phyloP scores from a whole-genome alignment of 2,888 invertebrate species.

The Tiphia femorata region DNA sequence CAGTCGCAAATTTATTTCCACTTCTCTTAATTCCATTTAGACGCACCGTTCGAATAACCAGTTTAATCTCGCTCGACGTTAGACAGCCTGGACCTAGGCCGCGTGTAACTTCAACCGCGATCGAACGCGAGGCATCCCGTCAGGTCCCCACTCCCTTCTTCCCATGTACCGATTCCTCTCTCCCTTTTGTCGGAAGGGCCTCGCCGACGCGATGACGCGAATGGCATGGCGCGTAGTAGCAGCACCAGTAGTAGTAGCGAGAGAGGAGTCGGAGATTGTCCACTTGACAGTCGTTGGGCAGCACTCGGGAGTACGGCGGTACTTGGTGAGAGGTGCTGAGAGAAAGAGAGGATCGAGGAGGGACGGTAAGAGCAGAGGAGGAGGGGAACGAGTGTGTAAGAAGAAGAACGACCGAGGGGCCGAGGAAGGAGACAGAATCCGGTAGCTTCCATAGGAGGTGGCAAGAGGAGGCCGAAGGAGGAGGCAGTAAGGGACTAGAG shows the following conservation, averaged over 20 bases:
- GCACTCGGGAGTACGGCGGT: slow-evolving; percentile 38
- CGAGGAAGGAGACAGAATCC: background rate
- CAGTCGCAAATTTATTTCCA: too few relatives aligned
- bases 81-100: too few relatives aligned
- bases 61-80: too few relatives aligned
- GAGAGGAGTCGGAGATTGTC: slow-evolving; percentile 36
- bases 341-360: background rate
- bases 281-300: slow-evolving; percentile 48
- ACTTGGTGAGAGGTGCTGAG: slow-evolving; percentile 32
- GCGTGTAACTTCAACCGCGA: too few relatives aligned
- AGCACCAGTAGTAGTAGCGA: background rate
- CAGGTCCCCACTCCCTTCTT: slow-evolving; percentile 13
- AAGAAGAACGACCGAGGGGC: slow-evolving; percentile 8
- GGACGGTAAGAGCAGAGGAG: background rate
- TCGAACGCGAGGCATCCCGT: slow-evolving; percentile 4
- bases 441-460: slow-evolving; percentile 4
- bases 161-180: too few relatives aligned
- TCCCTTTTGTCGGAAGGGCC: slow-evolving; percentile 9
- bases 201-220: slow-evolving; percentile 7
- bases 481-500: too few relatives aligned
- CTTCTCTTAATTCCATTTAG: too few relatives aligned
- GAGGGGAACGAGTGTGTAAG: background rate
- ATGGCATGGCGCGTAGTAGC: background rate
- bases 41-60: too few relatives aligned
- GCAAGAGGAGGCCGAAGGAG: slow-evolving; percentile 5